Conservation (phyloP, 2,113 vertebrate genomes). For the Galeopterus variegatus region DNA sequence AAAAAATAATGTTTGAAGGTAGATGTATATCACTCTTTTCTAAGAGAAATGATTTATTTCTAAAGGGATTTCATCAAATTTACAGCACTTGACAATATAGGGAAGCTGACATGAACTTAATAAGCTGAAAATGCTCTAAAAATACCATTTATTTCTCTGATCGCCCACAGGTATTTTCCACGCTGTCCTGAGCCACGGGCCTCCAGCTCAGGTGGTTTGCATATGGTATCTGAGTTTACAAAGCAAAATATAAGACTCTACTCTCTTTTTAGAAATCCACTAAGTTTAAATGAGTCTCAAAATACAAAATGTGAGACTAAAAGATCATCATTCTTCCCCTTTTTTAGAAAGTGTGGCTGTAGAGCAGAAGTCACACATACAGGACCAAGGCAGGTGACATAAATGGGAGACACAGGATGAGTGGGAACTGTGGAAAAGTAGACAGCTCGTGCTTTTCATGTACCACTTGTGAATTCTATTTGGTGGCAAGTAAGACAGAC, state of each 20-base stretch:
- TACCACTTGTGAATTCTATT: not conserved
- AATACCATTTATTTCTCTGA: not conserved
- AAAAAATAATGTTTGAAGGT: conserved; percentile 32
- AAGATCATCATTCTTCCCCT: not conserved
- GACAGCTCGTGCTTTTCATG: not conserved
- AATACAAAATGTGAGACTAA: not conserved
- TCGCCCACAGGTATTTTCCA: not conserved
- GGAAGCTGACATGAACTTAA: conserved; percentile 12
- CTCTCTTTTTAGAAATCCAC: not conserved
- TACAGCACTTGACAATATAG: conserved; percentile 38
- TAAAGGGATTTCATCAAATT: conserved; percentile 36
- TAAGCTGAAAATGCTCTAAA: conserved; percentile 25
- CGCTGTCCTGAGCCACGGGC: not conserved
- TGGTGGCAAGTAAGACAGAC: not conserved
- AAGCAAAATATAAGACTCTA: not conserved
- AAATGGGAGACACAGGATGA: not conserved
- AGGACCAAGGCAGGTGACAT: not conserved
- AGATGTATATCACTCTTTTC: conserved; percentile 54
- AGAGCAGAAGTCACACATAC: not conserved
- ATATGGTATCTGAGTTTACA: not conserved
- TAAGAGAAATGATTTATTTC: conserved; percentile 54
- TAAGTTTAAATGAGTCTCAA: not conserved
- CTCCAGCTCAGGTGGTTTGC: not conserved
- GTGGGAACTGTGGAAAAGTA: not conserved
- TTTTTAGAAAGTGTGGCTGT: not conserved